Percentiles rank a stretch among this genome's conserved stretches.
These are phyloP conservation scores for Ptiloglossa arizonensis DNA, from an alignment of 1,140 invertebrate species.

Conservation along the genomic window DNA sequence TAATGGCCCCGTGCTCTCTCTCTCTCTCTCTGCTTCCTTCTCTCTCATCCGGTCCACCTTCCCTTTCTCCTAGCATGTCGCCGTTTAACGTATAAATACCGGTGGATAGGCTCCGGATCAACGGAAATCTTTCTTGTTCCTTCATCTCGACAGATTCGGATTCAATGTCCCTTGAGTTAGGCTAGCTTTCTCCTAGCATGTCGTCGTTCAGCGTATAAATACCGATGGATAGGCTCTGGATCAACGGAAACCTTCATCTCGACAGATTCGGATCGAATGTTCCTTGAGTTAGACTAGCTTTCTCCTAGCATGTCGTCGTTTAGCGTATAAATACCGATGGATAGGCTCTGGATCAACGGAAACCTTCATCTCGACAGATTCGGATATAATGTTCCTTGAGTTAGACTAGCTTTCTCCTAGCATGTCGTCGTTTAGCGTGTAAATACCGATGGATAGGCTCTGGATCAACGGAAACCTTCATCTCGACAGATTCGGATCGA, in stretches of 20 bases:
- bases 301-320: slow-evolving; percentile 27
- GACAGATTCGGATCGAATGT: slow-evolving; percentile 12
- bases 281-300: background rate
- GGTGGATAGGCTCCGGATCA: slow-evolving; percentile 22
- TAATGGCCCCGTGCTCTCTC: slow-evolving; percentile 71
- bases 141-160: too few species aligned
- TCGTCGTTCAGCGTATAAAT: slow-evolving; percentile 57
- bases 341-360: slow-evolving; percentile 21
- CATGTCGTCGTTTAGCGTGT: slow-evolving; percentile 47
- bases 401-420: too few species aligned
- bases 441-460: slow-evolving; percentile 54
- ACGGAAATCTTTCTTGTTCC: slow-evolving; percentile 11
- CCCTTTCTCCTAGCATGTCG: background rate
- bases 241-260: slow-evolving; percentile 1
- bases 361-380: too few species aligned
- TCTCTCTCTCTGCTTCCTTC: slow-evolving; percentile 7
- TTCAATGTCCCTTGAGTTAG: too few species aligned
- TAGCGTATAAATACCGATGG: slow-evolving; percentile 60
- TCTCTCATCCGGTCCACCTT: background rate
- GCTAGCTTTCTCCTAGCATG: background rate
- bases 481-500: slow-evolving; percentile 8
- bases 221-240: slow-evolving; percentile 40
- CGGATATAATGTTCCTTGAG: too few species aligned
- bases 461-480: slow-evolving; percentile 11
- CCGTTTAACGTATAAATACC: slow-evolving; percentile 61